Evolutionary conservation across 2,797 vertebrate species (phyloP).

Genomic region (Brachyrhaphis roseni): DNA sequence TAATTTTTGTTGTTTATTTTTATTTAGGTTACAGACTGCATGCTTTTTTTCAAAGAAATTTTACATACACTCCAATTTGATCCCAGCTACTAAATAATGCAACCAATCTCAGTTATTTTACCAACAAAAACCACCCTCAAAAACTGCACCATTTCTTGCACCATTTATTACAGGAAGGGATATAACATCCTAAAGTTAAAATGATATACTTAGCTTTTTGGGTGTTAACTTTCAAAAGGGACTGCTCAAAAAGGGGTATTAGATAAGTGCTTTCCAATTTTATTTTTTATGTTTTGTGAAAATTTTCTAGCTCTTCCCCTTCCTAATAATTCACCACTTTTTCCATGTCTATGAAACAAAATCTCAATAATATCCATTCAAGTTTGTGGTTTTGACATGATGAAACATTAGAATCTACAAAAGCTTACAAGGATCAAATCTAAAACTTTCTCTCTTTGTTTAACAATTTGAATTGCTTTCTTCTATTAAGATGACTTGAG

Average conservation of each 20-base stretch:
- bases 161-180: background rate
- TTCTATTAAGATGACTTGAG: conserved; percentile 69
- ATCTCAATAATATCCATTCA: background rate
- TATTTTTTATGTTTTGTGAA: too few relatives aligned
- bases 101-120: background rate
- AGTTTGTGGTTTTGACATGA: background rate
- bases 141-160: background rate
- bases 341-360: background rate
- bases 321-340: background rate
- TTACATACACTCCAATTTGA: background rate
- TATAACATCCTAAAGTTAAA: background rate
- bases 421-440: background rate
- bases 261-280: background rate
- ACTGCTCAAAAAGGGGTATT: background rate
- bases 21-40: background rate
- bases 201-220: background rate
- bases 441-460: background rate
- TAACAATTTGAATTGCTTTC: conserved; percentile 24
- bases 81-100: background rate
- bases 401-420: background rate
- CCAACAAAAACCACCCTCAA: background rate
- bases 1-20: background rate
- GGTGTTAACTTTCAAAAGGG: background rate
- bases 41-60: background rate
- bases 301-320: background rate